Evolutionary conservation across 2,113 vertebrate genomes (phyloP), one percentile per base, ranked within the genome.

Genomic region (Zosterops pallidus): DNA sequence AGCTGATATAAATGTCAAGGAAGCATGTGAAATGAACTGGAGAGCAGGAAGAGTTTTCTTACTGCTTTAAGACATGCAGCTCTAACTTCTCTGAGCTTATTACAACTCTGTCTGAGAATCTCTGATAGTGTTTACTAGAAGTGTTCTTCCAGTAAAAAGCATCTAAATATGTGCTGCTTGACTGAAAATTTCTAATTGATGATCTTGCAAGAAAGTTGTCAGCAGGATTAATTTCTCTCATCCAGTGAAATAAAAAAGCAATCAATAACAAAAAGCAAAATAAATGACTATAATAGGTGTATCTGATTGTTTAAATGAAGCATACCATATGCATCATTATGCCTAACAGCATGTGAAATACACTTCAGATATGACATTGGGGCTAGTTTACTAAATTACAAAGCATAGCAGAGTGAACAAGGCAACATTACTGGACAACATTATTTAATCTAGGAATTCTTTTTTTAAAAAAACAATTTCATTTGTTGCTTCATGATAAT

Each of bases 231-330:
- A 91, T 97, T 96, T 95, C 67, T 96, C 69, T 95, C 85, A 96
- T 44, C 57, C 92, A 82, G 57, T 68, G 47, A 89, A 97, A 92
- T 93, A 96, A 96, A 89, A 89, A 87, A 46, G 41, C 71, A 95
- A 96, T 93, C 76, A 95, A 90, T 96, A 97, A 92, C 59, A 85
- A 95, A 94, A 86, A 59, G 53, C 89, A 91, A 96, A 97, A 86
- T 39, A 93, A 96, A 92, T 93, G 9, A 39, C 19, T 93, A 65
- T 95, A 97, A 95, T 91, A 74, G 35, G 64, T 92, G 46, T 90
- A 97, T 87, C 60, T 35, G 86, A 95, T 95, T 89, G 72, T 90
- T 92, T 96, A 96, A 97, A 96, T 95, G 96, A 97, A 96, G 94
- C 93, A 76, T 93, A 75, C 25, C 42, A 21, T 83, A 83, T 87